Base-by-base conservation (phyloP, 2,113 vertebrate species). In the Dascyllus trimaculatus region DNA sequence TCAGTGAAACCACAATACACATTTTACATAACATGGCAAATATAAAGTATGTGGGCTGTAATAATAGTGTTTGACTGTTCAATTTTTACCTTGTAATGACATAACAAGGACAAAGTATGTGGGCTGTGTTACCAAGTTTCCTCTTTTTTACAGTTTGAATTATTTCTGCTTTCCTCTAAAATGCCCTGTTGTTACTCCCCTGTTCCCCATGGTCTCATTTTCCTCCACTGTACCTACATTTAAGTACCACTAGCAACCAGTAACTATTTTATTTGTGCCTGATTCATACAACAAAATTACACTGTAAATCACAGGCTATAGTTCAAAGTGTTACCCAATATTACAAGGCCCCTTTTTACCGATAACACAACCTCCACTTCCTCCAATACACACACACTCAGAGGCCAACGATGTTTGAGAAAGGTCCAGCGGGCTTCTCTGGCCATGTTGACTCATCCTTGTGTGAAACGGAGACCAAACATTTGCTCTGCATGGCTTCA, bases 381-480 rank as follows among this genome's bases (percentile, higher is more conserved):
- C 46, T 64, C 21, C n/a, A 22, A 26, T 53, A 57, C 48, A 48
- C 13, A 67, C 29, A 71, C 7, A 69, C 58, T 51, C 51, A n/a
- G 29, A 71, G 18, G 45, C 56, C 51, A 49, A 25, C 46, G 26
- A 17, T 87, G 62, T 81, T 78, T 76, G 83, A 62, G 35, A 35
- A 71, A 59, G 25, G 78, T 74, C 72, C 21, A 24, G 14, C 32
- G 75, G 71, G 84, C 79, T 75, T 49, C 35, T 72, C 24, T 49
- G 71, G 72, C 75, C 71, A 70, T 85, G 77, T 86, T 90, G 86
- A 88, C 78, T 83, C 71, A 80, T 79, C 70, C 61, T 22, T 58
- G 78, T 78, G 78, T 81, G 78, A 83, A 71, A 57, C 46, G 4
- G 67, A 85, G 75, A 66, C 71, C 81, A 85, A 90, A 90, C 82